These are phyloP conservation scores for Sanderia malayensis DNA, from an alignment of 30 jellyfish, hydroid and myxozoan species.

Conservation along the genomic window DNA sequence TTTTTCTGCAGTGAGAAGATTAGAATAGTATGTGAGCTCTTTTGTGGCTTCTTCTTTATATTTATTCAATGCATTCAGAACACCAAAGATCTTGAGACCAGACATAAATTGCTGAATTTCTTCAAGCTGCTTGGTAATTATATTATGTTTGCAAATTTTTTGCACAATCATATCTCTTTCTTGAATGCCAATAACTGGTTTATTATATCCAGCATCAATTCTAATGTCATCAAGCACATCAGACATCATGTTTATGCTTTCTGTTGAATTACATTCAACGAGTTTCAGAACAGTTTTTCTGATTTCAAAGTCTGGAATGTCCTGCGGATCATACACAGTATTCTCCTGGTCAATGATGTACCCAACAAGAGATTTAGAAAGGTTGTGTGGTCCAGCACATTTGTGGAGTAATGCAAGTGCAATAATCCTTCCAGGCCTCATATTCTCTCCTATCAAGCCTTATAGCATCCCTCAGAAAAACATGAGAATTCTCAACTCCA, in stretches of 20 bases:
- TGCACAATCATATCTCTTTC: neutral
- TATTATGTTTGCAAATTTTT: neutral
- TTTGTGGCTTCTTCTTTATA: neutral
- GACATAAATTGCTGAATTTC: neutral
- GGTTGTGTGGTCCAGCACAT: constrained; percentile 3
- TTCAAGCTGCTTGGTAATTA: neutral
- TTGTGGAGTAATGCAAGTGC: neutral
- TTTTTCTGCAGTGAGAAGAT: neutral
- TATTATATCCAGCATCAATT: neutral
- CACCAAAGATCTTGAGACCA: neutral
- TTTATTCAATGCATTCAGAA: neutral
- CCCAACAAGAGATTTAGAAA: neutral
- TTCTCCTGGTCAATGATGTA: neutral
- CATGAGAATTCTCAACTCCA: neutral
- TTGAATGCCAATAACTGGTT: neutral
- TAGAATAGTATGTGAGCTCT: neutral
- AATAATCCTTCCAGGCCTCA: neutral
- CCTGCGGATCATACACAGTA: neutral
- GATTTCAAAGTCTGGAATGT: neutral
- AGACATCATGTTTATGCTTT: neutral
- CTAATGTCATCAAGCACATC: neutral
- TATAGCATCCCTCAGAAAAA: neutral
- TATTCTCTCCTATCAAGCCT: neutral
- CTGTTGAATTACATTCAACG: neutral
- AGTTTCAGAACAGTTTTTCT: neutral